A percentile compares a stretch with the other conserved stretches of the same genome.
These are phyloP conservation scores for Zoanthus solanderi DNA, from an alignment of 92 coral and sea anemone genomes.

Conservation along the genomic window DNA sequence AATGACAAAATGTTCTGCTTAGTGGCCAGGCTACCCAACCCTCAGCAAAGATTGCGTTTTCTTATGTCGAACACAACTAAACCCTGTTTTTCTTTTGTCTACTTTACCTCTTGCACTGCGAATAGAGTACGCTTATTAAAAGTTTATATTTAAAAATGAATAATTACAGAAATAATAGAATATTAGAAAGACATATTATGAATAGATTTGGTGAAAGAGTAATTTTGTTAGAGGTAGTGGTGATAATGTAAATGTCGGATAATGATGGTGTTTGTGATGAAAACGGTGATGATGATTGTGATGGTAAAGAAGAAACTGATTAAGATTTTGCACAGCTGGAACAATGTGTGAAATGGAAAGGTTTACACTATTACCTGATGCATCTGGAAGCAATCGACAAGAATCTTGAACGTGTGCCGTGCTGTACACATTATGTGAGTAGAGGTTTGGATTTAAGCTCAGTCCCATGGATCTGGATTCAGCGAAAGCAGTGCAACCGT, in stretches of 20 bases:
- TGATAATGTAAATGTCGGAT: not conserved
- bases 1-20: too few relatives aligned
- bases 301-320: not conserved
- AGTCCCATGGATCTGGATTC: conserved; percentile 22
- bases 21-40: too few relatives aligned
- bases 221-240: not conserved
- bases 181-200: too few relatives aligned
- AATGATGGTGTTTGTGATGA: not conserved
- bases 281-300: not conserved
- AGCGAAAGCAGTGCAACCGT: conserved; percentile 6
- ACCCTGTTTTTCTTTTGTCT: too few relatives aligned
- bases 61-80: too few relatives aligned
- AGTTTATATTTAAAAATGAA: too few relatives aligned
- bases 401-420: not conserved
- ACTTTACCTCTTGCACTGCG: too few relatives aligned
- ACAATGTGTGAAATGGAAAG: not conserved
- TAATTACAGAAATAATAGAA: too few relatives aligned
- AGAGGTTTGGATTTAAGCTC: conserved; percentile 1
- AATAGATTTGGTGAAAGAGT: too few relatives aligned
- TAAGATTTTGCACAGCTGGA: too few relatives aligned
- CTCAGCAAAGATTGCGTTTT: too few relatives aligned
- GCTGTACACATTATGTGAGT: not conserved
- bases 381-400: conserved; percentile 22
- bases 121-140: too few relatives aligned
- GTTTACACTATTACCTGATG: not conserved